Conservation (phyloP, 1,140 invertebrate genomes). For the Cotesia typhae region DNA sequence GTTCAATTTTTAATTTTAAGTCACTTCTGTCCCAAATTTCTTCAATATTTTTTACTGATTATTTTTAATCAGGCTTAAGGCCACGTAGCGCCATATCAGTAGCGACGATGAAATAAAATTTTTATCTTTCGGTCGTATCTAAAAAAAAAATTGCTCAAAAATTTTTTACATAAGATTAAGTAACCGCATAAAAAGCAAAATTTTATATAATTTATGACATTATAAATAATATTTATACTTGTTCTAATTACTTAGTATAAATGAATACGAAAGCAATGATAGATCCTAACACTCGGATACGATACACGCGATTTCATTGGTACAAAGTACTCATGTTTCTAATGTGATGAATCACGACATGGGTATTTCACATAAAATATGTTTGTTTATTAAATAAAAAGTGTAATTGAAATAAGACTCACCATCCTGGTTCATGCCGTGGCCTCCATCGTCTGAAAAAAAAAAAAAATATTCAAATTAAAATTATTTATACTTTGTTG, state of each 20-base stretch:
- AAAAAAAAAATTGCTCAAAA: neutral
- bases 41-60: no score
- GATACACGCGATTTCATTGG: constrained; percentile 14
- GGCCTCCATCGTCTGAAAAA: constrained; percentile 59
- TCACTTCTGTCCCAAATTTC: neutral
- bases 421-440: constrained; percentile 64
- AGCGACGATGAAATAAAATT: no score
- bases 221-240: no score
- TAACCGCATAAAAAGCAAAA: neutral
- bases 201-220: no score
- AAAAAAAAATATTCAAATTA: constrained; percentile 34
- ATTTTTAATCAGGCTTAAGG: neutral
- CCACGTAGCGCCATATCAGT: no score
- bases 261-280: constrained; percentile 16
- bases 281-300: neutral
- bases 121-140: no score
- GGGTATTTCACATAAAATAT: neutral
- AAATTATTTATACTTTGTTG: constrained; percentile 5
- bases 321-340: constrained; percentile 16
- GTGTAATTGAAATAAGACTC: constrained; percentile 44
- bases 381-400: constrained; percentile 15
- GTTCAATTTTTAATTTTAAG: neutral
- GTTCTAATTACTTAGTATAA: no score
- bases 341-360: constrained; percentile 10
- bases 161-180: no score